Evolutionary conservation across 2,888 invertebrate genomes (phyloP).

Genomic region (Pedicia rivosa): DNA sequence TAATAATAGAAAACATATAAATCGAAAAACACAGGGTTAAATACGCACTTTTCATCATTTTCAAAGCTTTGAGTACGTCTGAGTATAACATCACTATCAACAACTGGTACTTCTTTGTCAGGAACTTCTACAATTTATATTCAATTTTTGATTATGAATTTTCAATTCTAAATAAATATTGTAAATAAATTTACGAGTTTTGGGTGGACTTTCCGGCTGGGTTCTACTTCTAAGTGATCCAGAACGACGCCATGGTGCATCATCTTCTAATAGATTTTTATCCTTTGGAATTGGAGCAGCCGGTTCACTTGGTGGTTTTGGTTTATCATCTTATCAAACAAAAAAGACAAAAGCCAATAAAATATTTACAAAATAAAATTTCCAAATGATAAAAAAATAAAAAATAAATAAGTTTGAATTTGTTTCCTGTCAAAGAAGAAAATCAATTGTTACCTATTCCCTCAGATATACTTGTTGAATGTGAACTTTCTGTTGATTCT

Average conservation of each 20-base stretch:
- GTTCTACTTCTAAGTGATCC: constrained; percentile 37
- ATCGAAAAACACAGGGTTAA: too few species aligned
- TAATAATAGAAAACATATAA: constrained; percentile 10
- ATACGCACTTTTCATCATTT: constrained; percentile 75
- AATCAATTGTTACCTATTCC: constrained; percentile 18
- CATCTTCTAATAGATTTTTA: constrained; percentile 37
- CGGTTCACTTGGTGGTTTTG: constrained; percentile 20
- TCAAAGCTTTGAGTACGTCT: constrained; percentile 77
- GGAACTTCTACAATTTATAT: constrained; percentile 33
- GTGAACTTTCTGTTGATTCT: constrained; percentile 31
- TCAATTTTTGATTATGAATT: constrained; percentile 16
- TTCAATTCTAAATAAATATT: constrained; percentile 15
- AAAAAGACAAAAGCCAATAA: background rate
- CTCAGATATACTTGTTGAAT: constrained; percentile 28
- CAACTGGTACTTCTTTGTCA: constrained; percentile 33
- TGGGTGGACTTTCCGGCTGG: constrained; percentile 36
- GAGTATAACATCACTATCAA: constrained; percentile 49
- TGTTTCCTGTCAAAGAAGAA: background rate
- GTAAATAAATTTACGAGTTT: constrained; percentile 33
- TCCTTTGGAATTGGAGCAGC: constrained; percentile 21
- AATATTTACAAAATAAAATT: constrained; percentile 1
- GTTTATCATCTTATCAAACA: constrained; percentile 18
- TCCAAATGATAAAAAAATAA: constrained; percentile 1
- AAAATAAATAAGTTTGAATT: constrained; percentile 1
- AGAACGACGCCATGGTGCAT: constrained; percentile 50